These are phyloP conservation scores for Plagodis pulveraria DNA, from an alignment of 2,888 invertebrate genomes.

Conservation along the genomic window DNA sequence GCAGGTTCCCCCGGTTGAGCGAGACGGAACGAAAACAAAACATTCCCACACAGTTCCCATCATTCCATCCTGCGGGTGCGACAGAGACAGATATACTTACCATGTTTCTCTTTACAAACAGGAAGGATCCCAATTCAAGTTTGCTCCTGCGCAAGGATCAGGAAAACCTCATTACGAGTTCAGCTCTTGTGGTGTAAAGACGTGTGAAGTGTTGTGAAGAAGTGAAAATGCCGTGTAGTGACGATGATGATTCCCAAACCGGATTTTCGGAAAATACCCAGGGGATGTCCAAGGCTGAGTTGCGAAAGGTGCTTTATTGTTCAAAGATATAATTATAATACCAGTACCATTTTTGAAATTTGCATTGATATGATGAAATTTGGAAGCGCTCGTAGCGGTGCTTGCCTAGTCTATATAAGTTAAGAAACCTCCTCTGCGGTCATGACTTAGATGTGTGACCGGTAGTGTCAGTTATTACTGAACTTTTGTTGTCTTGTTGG, in stretches of 20 bases:
- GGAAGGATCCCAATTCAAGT: conserved; percentile 72
- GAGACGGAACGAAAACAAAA: conserved; percentile 81
- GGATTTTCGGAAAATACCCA: conserved; percentile 78
- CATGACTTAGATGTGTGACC: too few relatives aligned
- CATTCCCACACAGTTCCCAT: conserved; percentile 83
- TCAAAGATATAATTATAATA: neutral
- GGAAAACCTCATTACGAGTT: conserved; percentile 50
- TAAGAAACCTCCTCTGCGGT: too few relatives aligned
- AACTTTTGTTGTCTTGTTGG: too few relatives aligned
- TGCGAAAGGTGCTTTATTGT: conserved; percentile 85
- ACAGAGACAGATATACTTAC: conserved; percentile 56
- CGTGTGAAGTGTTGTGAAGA: conserved; percentile 44
- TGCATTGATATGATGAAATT: too few relatives aligned
- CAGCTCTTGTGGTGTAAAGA: conserved; percentile 47
- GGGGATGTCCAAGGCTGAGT: conserved; percentile 88
- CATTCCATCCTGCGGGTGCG: conserved; percentile 43
- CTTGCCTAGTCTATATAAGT: too few relatives aligned
- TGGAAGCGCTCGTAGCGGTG: too few relatives aligned
- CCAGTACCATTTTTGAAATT: neutral
- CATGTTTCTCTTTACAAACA: conserved; percentile 48
- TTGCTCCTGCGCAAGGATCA: conserved; percentile 56
- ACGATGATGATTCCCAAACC: conserved; percentile 84
- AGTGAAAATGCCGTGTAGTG: conserved; percentile 85
- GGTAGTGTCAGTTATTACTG: too few relatives aligned
- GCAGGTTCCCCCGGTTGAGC: conserved; percentile 69